Conservation (phyloP, 2,113 vertebrate species). For the Labrus mixtus region DNA sequence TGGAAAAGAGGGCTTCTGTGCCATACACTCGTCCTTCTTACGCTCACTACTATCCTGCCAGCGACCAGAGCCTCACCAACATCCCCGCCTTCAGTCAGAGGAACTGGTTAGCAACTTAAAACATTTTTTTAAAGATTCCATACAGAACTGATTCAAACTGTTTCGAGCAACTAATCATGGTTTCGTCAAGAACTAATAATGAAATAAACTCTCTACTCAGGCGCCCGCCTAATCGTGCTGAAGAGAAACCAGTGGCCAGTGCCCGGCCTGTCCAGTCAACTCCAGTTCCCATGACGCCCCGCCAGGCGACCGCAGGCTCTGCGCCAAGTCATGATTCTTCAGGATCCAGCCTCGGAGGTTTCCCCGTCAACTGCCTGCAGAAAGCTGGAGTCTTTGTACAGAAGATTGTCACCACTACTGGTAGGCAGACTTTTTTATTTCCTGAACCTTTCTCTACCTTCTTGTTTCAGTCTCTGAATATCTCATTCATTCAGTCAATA, state of each 20-base stretch:
- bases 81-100: conserved; percentile 97
- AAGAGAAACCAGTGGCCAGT: conserved; percentile 90
- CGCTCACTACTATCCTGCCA: conserved; percentile 96
- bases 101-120: conserved; percentile 87
- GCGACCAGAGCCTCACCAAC: conserved; percentile 95
- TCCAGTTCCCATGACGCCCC: conserved; percentile 91
- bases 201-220: conserved; percentile 68
- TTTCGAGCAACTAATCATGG: background rate
- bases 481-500: background rate
- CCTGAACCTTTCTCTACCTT: background rate
- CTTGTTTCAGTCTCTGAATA: too few relatives aligned
- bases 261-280: conserved; percentile 90
- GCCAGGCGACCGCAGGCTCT: conserved; percentile 82
- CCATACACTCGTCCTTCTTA: conserved; percentile 96
- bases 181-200: background rate
- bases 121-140: background rate
- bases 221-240: conserved; percentile 88
- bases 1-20: conserved; percentile 94
- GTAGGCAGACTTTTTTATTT: conserved; percentile 64
- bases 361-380: conserved; percentile 94
- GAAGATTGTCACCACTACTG: conserved; percentile 96
- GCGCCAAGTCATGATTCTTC: conserved; percentile 60
- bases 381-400: conserved; percentile 97
- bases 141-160: background rate
- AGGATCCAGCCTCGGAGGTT: conserved; percentile 85